A percentile compares a stretch with the other conserved stretches of the same genome.
Conservation (phyloP, 2,888 invertebrate genomes). For the Protonemura montana region DNA sequence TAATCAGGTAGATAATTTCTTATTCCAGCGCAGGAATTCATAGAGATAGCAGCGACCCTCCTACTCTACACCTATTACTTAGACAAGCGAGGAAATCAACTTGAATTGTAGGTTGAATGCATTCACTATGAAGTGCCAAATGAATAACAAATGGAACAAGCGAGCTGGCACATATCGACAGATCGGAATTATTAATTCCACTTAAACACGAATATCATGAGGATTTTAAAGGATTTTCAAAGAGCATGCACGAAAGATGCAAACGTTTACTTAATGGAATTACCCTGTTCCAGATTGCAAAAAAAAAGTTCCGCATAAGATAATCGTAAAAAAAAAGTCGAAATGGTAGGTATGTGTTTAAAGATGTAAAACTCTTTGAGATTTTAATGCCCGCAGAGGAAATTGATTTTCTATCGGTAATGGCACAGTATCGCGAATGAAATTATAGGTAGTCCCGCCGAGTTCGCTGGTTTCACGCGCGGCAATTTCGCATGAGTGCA, state of each 20-base stretch:
- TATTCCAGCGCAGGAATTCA: background rate
- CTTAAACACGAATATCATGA: background rate
- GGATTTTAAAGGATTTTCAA: background rate
- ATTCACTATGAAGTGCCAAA: background rate
- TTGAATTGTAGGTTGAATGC: background rate
- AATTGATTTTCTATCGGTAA: background rate
- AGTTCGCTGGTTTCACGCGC: background rate
- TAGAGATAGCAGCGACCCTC: background rate
- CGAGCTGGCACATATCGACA: background rate
- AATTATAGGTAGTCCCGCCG: background rate
- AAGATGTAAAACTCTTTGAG: background rate
- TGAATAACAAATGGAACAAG: background rate
- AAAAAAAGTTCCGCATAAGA: background rate
- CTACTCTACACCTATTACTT: background rate
- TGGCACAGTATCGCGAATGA: background rate
- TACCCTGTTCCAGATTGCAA: background rate
- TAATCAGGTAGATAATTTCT: background rate
- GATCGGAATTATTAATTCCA: background rate
- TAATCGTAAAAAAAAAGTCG: background rate
- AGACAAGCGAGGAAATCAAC: background rate
- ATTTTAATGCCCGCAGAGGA: background rate
- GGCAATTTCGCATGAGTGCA: background rate
- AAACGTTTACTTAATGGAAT: background rate
- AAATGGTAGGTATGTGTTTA: background rate
- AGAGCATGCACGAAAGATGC: background rate